Conservation (phyloP, 2,113 vertebrate genomes). For the Mus spicilegus region DNA sequence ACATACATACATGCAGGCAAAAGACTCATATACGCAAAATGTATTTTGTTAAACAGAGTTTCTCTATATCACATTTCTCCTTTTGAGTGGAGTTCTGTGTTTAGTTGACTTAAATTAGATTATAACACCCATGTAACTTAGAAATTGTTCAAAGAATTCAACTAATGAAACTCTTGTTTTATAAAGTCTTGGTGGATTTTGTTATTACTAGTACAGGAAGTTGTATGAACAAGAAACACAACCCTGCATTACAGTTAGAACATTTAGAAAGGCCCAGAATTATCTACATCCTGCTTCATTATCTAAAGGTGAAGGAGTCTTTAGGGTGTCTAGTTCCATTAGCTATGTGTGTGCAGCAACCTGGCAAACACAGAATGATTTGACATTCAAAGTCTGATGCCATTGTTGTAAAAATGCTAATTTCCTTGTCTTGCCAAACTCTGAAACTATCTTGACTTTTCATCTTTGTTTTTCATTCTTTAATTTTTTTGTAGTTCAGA, state of each 20-base stretch:
- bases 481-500: too few species aligned
- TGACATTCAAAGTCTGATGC: not conserved
- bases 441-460: not conserved
- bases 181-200: not conserved
- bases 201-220: not conserved
- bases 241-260: not conserved
- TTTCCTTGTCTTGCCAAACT: not conserved
- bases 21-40: not conserved
- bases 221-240: not conserved
- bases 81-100: not conserved
- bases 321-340: not conserved
- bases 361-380: not conserved
- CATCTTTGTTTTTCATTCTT: not conserved
- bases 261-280: not conserved
- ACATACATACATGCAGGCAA: not conserved
- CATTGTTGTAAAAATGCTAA: not conserved
- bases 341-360: not conserved
- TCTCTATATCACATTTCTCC: not conserved
- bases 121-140: not conserved
- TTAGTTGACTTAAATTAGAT: not conserved
- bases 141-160: not conserved
- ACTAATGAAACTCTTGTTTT: not conserved
- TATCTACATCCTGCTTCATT: not conserved
- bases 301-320: not conserved
- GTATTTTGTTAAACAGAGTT: constrained; percentile 18